Evolutionary conservation across 2,113 vertebrate species (phyloP).

Genomic region (Hypocryptadius cinnamomeus): DNA sequence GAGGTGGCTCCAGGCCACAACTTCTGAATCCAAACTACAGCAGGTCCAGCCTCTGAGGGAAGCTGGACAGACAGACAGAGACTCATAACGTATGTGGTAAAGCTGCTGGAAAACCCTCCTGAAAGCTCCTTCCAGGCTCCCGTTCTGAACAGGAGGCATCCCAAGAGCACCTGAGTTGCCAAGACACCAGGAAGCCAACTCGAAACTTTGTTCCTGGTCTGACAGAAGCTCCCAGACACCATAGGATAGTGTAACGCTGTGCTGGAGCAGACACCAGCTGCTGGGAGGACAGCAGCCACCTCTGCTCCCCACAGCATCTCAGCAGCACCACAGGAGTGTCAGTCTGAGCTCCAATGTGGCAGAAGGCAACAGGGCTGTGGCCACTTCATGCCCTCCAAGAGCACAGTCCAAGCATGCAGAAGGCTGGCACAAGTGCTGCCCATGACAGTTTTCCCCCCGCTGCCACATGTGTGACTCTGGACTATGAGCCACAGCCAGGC

Average conservation of each 20-base stretch:
- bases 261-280: not conserved
- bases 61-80: not conserved
- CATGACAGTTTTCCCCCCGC: too few relatives aligned
- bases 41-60: not conserved
- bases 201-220: not conserved
- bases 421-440: not conserved
- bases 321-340: not conserved
- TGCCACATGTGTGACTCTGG: not conserved
- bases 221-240: not conserved
- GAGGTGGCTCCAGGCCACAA: not conserved
- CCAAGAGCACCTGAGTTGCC: not conserved
- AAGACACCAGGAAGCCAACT: not conserved
- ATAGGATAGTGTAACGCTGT: not conserved
- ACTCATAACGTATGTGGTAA: not conserved
- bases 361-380: not conserved
- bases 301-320: not conserved
- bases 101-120: not conserved
- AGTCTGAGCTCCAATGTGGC: not conserved
- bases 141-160: not conserved
- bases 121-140: not conserved
- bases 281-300: not conserved
- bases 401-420: not conserved
- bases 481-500: not conserved
- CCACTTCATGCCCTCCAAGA: not conserved
- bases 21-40: not conserved